Conservation (phyloP, 2,113 vertebrate genomes). For the Amblyopsis rosae region DNA sequence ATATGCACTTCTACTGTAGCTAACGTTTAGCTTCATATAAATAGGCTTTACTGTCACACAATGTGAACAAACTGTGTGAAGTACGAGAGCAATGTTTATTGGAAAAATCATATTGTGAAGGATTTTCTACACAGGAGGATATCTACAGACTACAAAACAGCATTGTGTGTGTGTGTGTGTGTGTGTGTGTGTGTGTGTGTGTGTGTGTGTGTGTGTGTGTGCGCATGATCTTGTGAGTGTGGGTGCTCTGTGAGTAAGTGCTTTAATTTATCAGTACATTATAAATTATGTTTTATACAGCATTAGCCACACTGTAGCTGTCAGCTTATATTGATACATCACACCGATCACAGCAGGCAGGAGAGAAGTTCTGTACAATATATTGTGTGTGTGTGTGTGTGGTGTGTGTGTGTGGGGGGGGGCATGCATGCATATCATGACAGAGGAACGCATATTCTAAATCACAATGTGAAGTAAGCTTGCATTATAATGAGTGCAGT, state of each 20-base stretch:
- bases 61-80: constrained; percentile 2
- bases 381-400: not conserved
- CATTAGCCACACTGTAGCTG: constrained; percentile 59
- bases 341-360: constrained; percentile 42
- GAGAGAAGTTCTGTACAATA: too few species aligned
- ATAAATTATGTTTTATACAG: constrained; percentile 53
- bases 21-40: constrained; percentile 9
- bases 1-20: constrained; percentile 20
- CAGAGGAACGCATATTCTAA: constrained; percentile 39
- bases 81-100: too few species aligned
- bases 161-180: constrained; percentile 4
- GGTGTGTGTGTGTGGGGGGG: not conserved
- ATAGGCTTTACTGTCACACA: not conserved
- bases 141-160: constrained; percentile 22
- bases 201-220: not conserved
- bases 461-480: constrained; percentile 51
- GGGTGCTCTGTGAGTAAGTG: constrained; percentile 31
- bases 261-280: constrained; percentile 51
- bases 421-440: constrained; percentile 10
- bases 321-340: constrained; percentile 53
- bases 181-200: not conserved
- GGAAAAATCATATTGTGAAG: too few species aligned
- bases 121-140: constrained; percentile 9
- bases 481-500: constrained; percentile 40
- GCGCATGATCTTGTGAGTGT: too few species aligned